These are phyloP conservation scores for Phaedon cochleariae DNA, from an alignment of 2,888 invertebrate genomes.

Conservation along the genomic window DNA sequence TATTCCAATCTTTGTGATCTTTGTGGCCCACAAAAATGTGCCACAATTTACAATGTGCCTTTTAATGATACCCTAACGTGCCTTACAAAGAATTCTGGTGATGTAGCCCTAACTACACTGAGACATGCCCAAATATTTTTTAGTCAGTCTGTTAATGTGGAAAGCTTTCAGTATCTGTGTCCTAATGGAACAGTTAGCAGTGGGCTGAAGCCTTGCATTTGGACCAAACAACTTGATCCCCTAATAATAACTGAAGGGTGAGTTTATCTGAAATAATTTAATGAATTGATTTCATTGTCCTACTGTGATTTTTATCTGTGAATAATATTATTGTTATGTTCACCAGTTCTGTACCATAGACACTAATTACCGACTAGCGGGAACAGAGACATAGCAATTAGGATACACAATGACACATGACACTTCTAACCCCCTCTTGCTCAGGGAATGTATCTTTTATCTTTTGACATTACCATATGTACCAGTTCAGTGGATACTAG, in stretches of 20 bases:
- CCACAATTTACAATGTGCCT: conserved; percentile 42
- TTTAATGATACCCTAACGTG: conserved; percentile 53
- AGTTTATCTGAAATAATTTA: conserved; percentile 21
- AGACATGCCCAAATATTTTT: conserved; percentile 55
- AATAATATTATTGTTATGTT: no score
- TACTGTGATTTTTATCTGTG: no score
- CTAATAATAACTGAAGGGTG: conserved; percentile 67
- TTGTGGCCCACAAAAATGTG: conserved; percentile 42
- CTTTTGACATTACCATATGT: no score
- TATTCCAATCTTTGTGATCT: conserved; percentile 53
- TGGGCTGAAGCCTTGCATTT: conserved; percentile 64
- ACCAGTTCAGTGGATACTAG: no score
- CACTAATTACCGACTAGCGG: no score
- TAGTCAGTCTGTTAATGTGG: conserved; percentile 38
- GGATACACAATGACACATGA: no score
- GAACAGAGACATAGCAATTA: no score
- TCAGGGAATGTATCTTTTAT: no score
- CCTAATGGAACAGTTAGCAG: conserved; percentile 50
- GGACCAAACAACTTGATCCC: conserved; percentile 71
- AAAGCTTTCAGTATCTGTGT: conserved; percentile 54
- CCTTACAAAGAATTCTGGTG: conserved; percentile 62
- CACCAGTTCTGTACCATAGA: no score
- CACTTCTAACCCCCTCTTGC: no score
- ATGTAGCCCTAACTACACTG: conserved; percentile 67
- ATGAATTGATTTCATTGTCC: no score